Percentiles rank a stretch among this genome's conserved stretches.
Conservation (phyloP, 2,888 invertebrate species). For the Endomychus coccineus region DNA sequence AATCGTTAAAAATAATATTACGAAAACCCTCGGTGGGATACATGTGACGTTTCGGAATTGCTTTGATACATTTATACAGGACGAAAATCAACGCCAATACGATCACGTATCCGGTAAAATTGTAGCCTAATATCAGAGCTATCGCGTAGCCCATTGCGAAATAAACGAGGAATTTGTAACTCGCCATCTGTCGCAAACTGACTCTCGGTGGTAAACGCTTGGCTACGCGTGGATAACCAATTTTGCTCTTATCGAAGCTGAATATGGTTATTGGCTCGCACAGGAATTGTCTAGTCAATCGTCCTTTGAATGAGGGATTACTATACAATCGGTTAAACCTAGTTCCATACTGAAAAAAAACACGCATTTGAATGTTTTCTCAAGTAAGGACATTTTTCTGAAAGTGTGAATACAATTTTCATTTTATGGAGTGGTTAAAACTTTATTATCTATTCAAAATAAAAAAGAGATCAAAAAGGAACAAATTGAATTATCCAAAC, state of each 20-base stretch:
- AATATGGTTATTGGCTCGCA: constrained; percentile 56
- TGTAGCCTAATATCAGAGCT: constrained; percentile 49
- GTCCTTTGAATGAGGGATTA: constrained; percentile 55
- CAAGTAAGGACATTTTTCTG: not conserved
- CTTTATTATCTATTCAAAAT: no score
- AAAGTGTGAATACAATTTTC: not conserved
- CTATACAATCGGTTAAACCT: constrained; percentile 61
- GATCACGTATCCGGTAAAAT: constrained; percentile 47
- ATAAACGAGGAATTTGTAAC: constrained; percentile 53
- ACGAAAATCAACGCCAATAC: constrained; percentile 46
- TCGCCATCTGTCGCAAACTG: constrained; percentile 60
- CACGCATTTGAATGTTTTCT: not conserved
- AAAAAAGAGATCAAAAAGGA: no score
- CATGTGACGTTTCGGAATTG: constrained; percentile 32
- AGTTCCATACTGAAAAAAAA: constrained; percentile 56
- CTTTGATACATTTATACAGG: constrained; percentile 47
- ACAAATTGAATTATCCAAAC: no score
- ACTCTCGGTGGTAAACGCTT: constrained; percentile 59
- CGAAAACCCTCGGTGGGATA: constrained; percentile 35
- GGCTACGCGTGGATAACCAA: constrained; percentile 51
- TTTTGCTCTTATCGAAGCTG: constrained; percentile 53
- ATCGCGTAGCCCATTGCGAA: constrained; percentile 48
- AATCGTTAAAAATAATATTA: constrained; percentile 37
- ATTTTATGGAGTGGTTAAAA: no score
- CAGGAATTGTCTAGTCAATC: constrained; percentile 55